These are phyloP conservation scores for Montipora capricornis DNA, from an alignment of 64 coral and sea anemone genomes.

Conservation along the genomic window DNA sequence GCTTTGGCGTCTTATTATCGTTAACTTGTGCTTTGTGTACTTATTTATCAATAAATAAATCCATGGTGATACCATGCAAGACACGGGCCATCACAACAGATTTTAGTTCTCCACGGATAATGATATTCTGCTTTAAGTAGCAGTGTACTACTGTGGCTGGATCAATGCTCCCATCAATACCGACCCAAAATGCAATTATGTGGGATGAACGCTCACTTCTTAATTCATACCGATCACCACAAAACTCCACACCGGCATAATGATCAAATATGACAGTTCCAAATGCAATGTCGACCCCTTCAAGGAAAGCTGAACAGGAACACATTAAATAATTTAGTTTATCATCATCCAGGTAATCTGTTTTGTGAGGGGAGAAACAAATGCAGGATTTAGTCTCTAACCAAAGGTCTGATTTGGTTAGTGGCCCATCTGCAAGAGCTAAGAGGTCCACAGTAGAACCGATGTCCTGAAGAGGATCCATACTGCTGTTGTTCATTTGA, in stretches of 20 bases:
- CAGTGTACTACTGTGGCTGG: not conserved
- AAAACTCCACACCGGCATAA: not conserved
- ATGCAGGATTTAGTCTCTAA: not conserved
- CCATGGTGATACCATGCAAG: too few relatives aligned
- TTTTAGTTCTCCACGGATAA: slow-evolving; percentile 13
- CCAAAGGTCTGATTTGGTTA: not conserved
- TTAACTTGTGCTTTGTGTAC: too few relatives aligned
- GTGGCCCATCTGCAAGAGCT: not conserved
- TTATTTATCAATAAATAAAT: too few relatives aligned
- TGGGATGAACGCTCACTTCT: not conserved
- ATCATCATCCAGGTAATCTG: not conserved
- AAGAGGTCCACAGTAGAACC: not conserved
- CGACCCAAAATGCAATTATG: not conserved
- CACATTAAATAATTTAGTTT: not conserved
- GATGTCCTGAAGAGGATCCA: not conserved
- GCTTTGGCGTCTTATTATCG: too few relatives aligned
- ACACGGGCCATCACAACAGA: not conserved
- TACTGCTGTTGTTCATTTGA: slow-evolving; percentile 18
- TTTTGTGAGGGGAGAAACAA: slow-evolving; percentile 1
- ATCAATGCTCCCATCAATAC: not conserved
- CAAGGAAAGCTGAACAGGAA: not conserved
- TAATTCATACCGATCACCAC: not conserved
- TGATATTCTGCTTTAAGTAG: slow-evolving; percentile 37
- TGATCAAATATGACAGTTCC: not conserved
- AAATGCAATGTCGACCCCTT: not conserved